These are phyloP conservation scores for Celastrina argiolus DNA, from an alignment of 2,888 invertebrate genomes.

Conservation along the genomic window DNA sequence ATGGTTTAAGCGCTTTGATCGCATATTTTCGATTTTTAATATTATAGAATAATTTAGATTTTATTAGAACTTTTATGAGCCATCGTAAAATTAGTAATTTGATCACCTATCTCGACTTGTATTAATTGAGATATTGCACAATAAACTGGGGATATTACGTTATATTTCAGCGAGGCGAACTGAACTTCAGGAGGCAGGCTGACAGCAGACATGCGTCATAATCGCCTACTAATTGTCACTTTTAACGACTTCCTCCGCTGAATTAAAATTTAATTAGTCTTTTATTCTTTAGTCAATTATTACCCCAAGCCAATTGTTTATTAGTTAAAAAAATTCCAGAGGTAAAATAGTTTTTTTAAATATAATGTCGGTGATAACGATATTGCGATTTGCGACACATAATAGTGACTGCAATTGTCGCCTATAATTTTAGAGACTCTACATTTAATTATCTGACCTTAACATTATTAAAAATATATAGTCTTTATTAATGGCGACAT, in stretches of 20 bases:
- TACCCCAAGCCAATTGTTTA: neutral
- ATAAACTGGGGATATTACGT: neutral
- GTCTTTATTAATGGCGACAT: too few relatives aligned
- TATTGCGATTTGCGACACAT: too few relatives aligned
- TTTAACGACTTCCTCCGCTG: conserved; percentile 9
- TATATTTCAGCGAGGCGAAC: neutral
- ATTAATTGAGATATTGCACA: conserved; percentile 1
- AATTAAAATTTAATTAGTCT: neutral
- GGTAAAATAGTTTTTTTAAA: too few relatives aligned
- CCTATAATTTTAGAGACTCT: too few relatives aligned
- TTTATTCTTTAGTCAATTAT: neutral
- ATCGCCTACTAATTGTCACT: conserved; percentile 17
- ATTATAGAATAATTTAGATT: neutral
- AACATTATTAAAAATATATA: too few relatives aligned
- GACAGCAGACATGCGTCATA: neutral
- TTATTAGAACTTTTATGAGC: conserved; percentile 3
- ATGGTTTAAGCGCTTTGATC: too few relatives aligned
- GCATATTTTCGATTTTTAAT: neutral
- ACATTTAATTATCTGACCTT: too few relatives aligned
- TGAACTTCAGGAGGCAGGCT: neutral
- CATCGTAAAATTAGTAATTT: neutral
- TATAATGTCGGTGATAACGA: too few relatives aligned
- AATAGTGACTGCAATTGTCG: too few relatives aligned
- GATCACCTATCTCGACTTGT: neutral
- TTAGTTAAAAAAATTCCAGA: too few relatives aligned